Base-by-base conservation (phyloP, 2,113 vertebrate species). In the Plecotus auritus region DNA sequence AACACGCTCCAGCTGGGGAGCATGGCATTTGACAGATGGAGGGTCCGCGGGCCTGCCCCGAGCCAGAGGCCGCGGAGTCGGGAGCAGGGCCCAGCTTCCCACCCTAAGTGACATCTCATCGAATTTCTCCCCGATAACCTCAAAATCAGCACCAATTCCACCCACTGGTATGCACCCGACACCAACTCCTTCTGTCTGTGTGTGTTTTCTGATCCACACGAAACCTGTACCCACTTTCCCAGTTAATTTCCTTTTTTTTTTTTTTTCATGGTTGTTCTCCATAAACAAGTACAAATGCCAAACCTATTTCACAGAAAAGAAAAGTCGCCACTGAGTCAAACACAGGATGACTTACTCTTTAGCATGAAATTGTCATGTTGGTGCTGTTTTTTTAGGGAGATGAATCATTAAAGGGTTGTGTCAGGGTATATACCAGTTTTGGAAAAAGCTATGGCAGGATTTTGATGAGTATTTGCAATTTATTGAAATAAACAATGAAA, bases 21-120 rank as follows among this genome's bases (percentile, higher is more conserved):
- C 97, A 93, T 96, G 96, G 87, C 97, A 96, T 97, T 94, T 97
- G 97, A 97, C 97, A 98, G 97, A 98, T 98, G 97, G 97, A 91
- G 93, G 94, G 95, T 88, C 96, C 77, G 42, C 69, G 80, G 72
- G 89, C 93, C 86, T 96, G 91, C 96, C 96, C 93, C 88, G 91
- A 96, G 88, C 88, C 59, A 11, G 59, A 11, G 59, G 26, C 26
- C 56, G 1, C 3, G 88, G 88, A 92, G 80, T 81, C 92, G 93
- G 93, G 81, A 91, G 35, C 66, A 67, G 54, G 59, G 86, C 90
- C 96, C 91, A 95, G 94, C 95, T 95, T 97, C 95, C 89, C 47
- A 86, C 82, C 85, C 74, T 81, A 95, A 97, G 72, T 96, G 84
- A 91, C 96, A 89, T 80, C 74, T 93, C 96, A 93, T 95, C 1